phyloP scores from a whole-genome alignment of 2,888 invertebrate species.

The Euplexia lucipara region DNA sequence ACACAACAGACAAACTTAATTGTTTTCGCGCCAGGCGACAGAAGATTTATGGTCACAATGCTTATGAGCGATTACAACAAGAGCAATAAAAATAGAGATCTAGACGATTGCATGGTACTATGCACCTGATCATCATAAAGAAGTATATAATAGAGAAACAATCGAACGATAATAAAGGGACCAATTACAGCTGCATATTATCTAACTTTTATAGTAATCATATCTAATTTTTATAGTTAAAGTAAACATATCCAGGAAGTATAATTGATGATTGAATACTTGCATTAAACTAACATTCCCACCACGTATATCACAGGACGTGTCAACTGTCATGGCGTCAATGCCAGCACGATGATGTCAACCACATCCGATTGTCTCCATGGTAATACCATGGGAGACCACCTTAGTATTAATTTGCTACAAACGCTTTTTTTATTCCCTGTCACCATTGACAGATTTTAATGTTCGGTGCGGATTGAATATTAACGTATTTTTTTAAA shows the following conservation, averaged over 20 bases:
- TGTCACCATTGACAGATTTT: slow-evolving; percentile 78
- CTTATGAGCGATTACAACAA: slow-evolving; percentile 34
- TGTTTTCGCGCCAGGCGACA: slow-evolving; percentile 45
- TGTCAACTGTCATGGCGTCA: slow-evolving; percentile 78
- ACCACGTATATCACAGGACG: slow-evolving; percentile 84
- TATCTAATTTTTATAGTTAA: slow-evolving; percentile 36
- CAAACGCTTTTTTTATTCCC: slow-evolving; percentile 72
- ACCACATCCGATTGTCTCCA: slow-evolving; percentile 82
- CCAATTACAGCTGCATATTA: slow-evolving; percentile 35
- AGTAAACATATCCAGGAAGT: slow-evolving; percentile 71
- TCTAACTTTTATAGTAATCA: slow-evolving; percentile 36
- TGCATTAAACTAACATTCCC: slow-evolving; percentile 71
- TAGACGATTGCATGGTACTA: slow-evolving; percentile 9
- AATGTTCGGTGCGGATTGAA: slow-evolving; percentile 79
- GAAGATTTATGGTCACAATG: slow-evolving; percentile 48
- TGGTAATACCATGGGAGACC: slow-evolving; percentile 80
- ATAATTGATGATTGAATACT: slow-evolving; percentile 59
- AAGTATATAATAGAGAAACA: slow-evolving; percentile 13
- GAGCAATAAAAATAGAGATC: slow-evolving; percentile 21
- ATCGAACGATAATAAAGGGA: slow-evolving; percentile 6
- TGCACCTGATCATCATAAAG: slow-evolving; percentile 8
- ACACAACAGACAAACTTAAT: slow-evolving; percentile 40
- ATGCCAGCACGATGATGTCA: slow-evolving; percentile 78
- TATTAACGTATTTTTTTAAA: slow-evolving; percentile 70
- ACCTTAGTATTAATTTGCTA: slow-evolving; percentile 74